Evolutionary conservation across 2,797 vertebrate species (phyloP).

Genomic region (Lates japonicus): DNA sequence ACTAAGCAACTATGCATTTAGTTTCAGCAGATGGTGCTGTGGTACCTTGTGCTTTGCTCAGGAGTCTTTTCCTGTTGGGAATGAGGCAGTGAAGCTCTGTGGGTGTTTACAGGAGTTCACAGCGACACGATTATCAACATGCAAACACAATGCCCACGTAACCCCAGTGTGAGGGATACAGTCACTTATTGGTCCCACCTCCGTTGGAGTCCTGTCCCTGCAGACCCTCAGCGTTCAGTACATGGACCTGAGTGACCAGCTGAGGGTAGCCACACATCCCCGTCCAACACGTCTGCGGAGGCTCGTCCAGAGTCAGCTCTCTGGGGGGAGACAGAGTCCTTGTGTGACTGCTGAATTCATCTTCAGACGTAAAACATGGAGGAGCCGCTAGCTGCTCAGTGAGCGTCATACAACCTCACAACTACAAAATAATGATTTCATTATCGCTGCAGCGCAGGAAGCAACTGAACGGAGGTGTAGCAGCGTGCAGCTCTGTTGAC

Average conservation of each 20-base stretch:
- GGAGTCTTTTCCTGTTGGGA: conserved; percentile 66
- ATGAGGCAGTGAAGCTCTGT: conserved; percentile 72
- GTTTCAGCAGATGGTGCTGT: conserved; percentile 70
- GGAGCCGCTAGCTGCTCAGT: no score
- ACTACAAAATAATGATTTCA: no score
- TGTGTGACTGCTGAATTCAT: not conserved
- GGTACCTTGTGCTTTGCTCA: conserved; percentile 71
- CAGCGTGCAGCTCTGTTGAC: no score
- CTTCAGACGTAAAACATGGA: no score
- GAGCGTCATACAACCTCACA: no score
- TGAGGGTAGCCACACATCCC: conserved; percentile 96
- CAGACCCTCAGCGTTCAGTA: conserved; percentile 91
- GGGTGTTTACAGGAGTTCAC: conserved; percentile 49
- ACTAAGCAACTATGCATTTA: not conserved
- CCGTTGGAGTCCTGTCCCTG: conserved; percentile 89
- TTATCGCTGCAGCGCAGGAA: no score
- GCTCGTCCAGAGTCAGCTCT: conserved; percentile 93
- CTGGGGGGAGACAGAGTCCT: conserved; percentile 73
- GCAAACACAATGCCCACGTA: conserved; percentile 2
- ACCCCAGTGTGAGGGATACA: not conserved
- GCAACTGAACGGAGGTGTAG: no score
- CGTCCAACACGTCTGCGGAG: conserved; percentile 95
- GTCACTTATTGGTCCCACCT: conserved; percentile 57
- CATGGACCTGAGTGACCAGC: conserved; percentile 95
- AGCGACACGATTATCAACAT: conserved; percentile 16